Base-by-base conservation (phyloP, 2,113 vertebrate species). In the Acanthisitta chloris region DNA sequence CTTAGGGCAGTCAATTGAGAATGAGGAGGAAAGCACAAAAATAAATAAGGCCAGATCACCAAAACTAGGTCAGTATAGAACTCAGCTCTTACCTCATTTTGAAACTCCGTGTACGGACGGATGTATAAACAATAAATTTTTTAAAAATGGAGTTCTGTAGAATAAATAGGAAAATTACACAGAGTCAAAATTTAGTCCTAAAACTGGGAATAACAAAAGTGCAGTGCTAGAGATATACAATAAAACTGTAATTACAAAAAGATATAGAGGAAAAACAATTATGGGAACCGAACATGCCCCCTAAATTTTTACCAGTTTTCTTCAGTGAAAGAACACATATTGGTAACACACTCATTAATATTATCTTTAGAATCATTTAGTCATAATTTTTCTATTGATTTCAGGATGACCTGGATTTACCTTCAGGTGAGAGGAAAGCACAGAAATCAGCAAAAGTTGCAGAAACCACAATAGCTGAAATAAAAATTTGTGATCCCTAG, bases 21-120 rank as follows among this genome's bases (percentile, higher is more conserved):
- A 92, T 78, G 73, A 82, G 34, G 23, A 78, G 25, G 21, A 94
- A 90, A 97, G 91, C 62, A 85, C n/a, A 81, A 87, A 94, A 59
- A 93, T 51, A 94, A 92, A 91, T 79, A 77, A 70, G 94, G 19
- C 14, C 59, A 91, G 87, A 69, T 66, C 49, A 88, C 17, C 67
- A 79, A 81, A 95, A 86, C 73, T 74, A 90, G 49, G 74, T 92
- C 65, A 96, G 58, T 78, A 59, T 13, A 70, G 8, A 70, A 70
- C 33, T 70, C 31, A 52, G 2, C 5, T 89, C 26, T 92, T 45
- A 72, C n/a, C 15, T 84, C 1, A 45, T 84, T 86, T 88, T 78
- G 19, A 78, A 92, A 79, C 8, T 33, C 28, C 51, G 2, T 36
- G 7, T 34, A 66, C 34, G 78, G 57, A 62, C 23, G 1, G 2